Evolutionary conservation across 2,797 vertebrate species (phyloP), one percentile per base, ranked within the genome.

Genomic region (Pyrrhura leucotis): DNA sequence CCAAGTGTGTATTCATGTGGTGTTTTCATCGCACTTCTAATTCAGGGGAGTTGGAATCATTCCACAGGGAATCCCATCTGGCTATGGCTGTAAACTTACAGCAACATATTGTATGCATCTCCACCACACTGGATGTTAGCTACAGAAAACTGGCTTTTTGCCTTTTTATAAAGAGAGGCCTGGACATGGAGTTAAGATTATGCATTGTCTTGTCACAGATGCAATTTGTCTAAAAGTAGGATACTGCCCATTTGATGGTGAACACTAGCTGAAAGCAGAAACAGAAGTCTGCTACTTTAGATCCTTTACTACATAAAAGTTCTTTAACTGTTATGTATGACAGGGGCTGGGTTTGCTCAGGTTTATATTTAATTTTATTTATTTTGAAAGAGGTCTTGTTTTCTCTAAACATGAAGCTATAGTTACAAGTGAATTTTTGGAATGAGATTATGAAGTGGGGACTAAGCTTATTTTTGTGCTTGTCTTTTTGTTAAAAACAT

Each of bases 291-390:
- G 22, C 29, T 63, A 14, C 11, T 33, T 68, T 44, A 67, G 40
- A 61, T 71, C 31, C 18, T 0, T 0, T 20, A 33, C 29, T 84
- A 19, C 6, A 33, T 37, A 21, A 10, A 66, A 83, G 6, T 40
- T 72, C 63, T 66, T 58, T 29, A 62, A 53, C 33, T 37, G 29
- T 25, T 58, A n/a, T 0, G 1, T 37, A 14, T 71, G 21, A 79
- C 18, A 40, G 12, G 17, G 8, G 50, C 44, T 63, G 39, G 13
- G n/a, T 37, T 83, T 88, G 29, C 53, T 53, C 39, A 26, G 15
- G 13, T 72, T 86, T 61, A 14, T 21, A 56, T 56, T 56, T 56
- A 56, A 33, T 56, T 54, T 54, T n/a, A 14, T 29, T 50, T 56
- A 56, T 61, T 80, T 59, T 56, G 1, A 16, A 26, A 61, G 65